A percentile compares a stretch with the other conserved stretches of the same genome.
These are phyloP conservation scores for Delia radicum DNA, from an alignment of 1,140 invertebrate species.

Conservation along the genomic window DNA sequence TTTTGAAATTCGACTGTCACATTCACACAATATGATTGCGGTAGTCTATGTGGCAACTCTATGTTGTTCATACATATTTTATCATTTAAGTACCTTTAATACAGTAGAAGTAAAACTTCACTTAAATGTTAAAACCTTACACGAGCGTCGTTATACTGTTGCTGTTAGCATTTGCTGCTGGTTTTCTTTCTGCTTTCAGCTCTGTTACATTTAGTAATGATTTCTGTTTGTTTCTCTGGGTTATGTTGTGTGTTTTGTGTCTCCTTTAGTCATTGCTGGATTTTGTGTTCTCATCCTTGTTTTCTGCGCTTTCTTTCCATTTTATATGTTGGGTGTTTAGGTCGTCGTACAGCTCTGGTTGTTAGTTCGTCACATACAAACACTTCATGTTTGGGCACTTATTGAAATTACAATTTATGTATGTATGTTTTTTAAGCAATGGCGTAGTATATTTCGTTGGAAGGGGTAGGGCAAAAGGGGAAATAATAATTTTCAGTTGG, in stretches of 20 bases:
- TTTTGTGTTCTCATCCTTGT: background rate
- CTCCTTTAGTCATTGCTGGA: background rate
- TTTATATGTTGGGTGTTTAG: background rate
- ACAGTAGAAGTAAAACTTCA: background rate
- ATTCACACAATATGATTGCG: background rate
- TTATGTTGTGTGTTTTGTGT: background rate
- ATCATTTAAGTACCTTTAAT: background rate
- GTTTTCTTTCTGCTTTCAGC: background rate
- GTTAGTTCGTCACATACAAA: conserved; percentile 6
- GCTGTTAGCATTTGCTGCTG: background rate
- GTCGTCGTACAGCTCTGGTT: background rate
- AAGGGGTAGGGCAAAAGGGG: background rate
- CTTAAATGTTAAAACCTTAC: background rate
- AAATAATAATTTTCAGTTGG: too few species aligned
- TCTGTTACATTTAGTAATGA: background rate
- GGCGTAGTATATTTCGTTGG: background rate
- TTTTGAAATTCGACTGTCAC: too few species aligned
- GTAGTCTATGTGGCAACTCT: background rate
- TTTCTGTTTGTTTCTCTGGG: background rate
- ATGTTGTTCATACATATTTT: background rate
- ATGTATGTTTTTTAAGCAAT: background rate
- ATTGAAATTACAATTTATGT: conserved; percentile 24
- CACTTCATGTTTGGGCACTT: conserved; percentile 10
- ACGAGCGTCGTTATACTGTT: too few species aligned
- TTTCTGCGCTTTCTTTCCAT: background rate